Conservation (phyloP, 2,797 vertebrate genomes). For the Nothura maculosa region DNA sequence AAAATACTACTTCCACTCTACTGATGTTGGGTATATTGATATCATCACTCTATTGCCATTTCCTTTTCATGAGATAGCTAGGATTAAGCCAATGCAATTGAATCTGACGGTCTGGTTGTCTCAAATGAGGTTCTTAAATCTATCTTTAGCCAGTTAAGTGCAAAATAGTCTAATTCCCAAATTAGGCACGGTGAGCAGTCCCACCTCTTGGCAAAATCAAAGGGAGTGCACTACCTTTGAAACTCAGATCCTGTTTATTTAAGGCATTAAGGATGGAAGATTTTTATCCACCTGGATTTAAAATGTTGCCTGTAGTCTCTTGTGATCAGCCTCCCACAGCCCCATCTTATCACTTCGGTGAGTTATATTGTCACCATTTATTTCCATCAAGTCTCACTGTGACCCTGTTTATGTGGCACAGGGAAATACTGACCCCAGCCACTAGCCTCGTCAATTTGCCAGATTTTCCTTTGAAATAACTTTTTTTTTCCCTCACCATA, state of each 20-base stretch:
- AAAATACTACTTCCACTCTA: conserved; percentile 38
- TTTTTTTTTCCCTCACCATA: background rate
- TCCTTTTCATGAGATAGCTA: background rate
- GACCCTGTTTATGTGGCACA: fast-evolving
- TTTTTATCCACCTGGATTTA: background rate
- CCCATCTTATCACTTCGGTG: fast-evolving
- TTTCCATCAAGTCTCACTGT: fast-evolving
- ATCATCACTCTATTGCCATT: background rate
- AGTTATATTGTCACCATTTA: background rate
- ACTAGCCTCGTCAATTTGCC: background rate
- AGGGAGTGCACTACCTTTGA: background rate
- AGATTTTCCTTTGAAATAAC: background rate
- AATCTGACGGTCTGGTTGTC: background rate
- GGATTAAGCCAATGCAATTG: background rate
- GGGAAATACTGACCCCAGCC: background rate
- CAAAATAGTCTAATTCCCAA: background rate
- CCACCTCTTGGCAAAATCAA: background rate
- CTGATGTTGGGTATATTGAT: background rate
- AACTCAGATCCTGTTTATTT: background rate
- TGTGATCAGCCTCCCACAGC: background rate
- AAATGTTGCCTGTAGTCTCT: background rate
- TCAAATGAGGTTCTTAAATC: background rate
- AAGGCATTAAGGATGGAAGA: background rate
- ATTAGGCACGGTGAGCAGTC: background rate
- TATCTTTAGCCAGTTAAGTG: background rate